phyloP scores from a whole-genome alignment of 2,113 vertebrate species.

The Lagenorhynchus albirostris region DNA sequence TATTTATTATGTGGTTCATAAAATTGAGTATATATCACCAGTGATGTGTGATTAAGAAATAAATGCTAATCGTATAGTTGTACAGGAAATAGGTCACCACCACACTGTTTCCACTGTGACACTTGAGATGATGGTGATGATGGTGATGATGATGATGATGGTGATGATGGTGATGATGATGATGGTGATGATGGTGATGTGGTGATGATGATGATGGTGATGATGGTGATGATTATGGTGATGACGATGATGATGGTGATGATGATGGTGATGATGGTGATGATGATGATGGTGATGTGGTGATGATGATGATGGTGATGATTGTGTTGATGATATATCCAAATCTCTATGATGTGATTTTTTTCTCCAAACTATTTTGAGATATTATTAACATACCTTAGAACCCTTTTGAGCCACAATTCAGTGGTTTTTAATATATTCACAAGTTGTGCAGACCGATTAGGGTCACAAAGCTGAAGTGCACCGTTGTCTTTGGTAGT shows the following conservation, averaged over 20 bases:
- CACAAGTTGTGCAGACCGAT: background rate
- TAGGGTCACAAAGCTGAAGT: no score
- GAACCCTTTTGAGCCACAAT: background rate
- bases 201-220: background rate
- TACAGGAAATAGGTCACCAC: background rate
- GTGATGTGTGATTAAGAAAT: background rate
- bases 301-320: no score
- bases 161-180: background rate
- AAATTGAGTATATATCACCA: background rate
- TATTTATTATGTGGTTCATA: background rate
- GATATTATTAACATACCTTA: background rate
- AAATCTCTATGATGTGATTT: background rate
- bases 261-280: no score
- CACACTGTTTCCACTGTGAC: background rate
- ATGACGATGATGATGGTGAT: fast-evolving
- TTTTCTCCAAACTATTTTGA: background rate
- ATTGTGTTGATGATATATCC: background rate
- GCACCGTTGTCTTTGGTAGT: no score
- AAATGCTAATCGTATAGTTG: background rate
- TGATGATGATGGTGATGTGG: no score
- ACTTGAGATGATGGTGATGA: background rate
- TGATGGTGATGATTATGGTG: background rate
- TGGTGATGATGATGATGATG: background rate
- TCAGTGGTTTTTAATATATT: background rate
- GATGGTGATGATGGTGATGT: fast-evolving